A percentile compares a stretch with the other conserved stretches of the same genome.
Evolutionary conservation across 2,113 vertebrate genomes (phyloP).

Genomic region (Thinocorus orbignyianus): DNA sequence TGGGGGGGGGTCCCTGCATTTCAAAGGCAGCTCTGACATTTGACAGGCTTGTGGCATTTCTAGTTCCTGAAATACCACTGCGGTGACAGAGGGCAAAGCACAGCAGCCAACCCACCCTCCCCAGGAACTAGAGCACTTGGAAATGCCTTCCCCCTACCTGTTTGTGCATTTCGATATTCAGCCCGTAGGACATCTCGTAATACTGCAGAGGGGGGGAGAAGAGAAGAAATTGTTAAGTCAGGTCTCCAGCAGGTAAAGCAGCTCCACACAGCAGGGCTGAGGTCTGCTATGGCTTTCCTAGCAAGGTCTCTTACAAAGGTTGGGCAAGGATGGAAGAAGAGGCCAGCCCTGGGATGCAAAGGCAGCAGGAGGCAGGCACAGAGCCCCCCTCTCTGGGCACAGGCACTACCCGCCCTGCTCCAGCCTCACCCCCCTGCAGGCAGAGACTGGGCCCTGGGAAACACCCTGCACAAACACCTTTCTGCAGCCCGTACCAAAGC

Average conservation of each 20-base stretch:
- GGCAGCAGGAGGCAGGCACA: neutral
- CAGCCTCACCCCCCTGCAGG: neutral
- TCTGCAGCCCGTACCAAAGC: neutral
- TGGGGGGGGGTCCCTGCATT: neutral
- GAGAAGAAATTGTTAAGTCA: neutral
- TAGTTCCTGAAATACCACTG: neutral
- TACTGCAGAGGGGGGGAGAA: slow-evolving; percentile 73
- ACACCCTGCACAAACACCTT: neutral
- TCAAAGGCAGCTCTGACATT: neutral
- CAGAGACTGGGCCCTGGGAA: fast-evolving
- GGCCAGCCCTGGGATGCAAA: neutral
- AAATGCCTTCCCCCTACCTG: slow-evolving; percentile 78
- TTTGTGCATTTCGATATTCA: slow-evolving; percentile 98
- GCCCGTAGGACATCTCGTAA: slow-evolving; percentile 97
- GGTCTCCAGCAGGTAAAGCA: neutral
- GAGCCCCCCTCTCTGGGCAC: neutral
- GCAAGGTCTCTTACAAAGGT: neutral
- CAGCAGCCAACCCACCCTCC: neutral
- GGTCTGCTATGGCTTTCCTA: neutral
- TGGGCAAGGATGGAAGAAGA: neutral
- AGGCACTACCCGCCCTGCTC: neutral
- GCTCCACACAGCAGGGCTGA: neutral
- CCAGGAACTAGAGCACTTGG: neutral
- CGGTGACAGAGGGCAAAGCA: neutral
- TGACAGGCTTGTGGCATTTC: neutral